Base-by-base conservation (phyloP, 2,797 vertebrate genomes). In the Lepidocolaptes lacrymiger region DNA sequence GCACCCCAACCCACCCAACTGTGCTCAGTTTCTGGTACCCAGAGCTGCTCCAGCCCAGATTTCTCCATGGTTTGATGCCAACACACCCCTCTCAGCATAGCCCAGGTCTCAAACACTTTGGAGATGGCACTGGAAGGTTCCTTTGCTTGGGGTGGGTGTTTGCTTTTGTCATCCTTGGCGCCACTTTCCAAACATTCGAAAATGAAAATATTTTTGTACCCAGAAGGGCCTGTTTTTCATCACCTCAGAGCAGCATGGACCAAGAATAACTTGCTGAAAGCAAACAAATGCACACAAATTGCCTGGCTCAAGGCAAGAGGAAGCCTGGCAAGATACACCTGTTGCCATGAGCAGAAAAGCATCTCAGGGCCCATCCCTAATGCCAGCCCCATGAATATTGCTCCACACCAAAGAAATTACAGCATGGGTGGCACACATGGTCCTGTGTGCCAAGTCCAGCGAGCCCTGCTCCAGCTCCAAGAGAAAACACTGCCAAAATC, bases 81-180 rank as follows among this genome's bases (percentile, higher is more conserved):
- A 2, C 48, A 4, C 73, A 7, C 20, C 8, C 14, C 44, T n/a
- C 68, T 19, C 18, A 7, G 64, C 69, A 9, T 48, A 23, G 58
- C 19, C 48, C 18, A 14, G n/a, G 3, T 13, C 88, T 23, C 61
- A 5, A 12, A 32, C 0, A 0, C 58, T 67, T 61, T 12, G 73
- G 27, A 59, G 74, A 55, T 2, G 30, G 8, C 15, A 8, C 4
- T 6, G 0, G 48, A 58, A 49, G 0, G 1, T 10, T 90, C 36
- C 49, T 67, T 28, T 30, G 58, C 91, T 56, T n/a, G 46, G 51
- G 61, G 72, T 62, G 72, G 26, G 28, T 30, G 76, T 89, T 75
- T 67, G 71, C 85, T 80, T 91, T 89, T 89, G 93, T 91, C 85
- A 83, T 89, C 56, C 49, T 82, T 89, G 91, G 92, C 72, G 14